Conservation (phyloP, 53 echinoderm and acorn worm genomes). For the Stichopus horrens region DNA sequence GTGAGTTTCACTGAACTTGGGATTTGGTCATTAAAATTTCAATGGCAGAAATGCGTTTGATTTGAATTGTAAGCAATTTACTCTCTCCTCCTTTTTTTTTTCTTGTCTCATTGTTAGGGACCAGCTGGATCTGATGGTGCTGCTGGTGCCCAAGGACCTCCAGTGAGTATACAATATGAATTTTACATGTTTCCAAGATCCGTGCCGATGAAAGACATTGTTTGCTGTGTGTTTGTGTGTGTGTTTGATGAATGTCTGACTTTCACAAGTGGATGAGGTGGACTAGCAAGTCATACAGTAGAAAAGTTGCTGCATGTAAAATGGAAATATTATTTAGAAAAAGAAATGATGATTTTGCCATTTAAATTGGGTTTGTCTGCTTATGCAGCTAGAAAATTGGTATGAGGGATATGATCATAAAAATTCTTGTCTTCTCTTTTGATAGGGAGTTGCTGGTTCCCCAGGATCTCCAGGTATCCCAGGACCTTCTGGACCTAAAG, state of each 20-base stretch:
- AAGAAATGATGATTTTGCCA: neutral
- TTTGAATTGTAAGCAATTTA: too few species aligned
- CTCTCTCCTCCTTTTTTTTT: neutral
- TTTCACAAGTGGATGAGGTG: too few species aligned
- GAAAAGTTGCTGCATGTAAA: neutral
- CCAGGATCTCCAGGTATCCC: slow-evolving; percentile 87
- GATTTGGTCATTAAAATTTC: too few species aligned
- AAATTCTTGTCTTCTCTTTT: neutral
- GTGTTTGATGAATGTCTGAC: too few species aligned
- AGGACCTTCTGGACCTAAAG: slow-evolving; percentile 77
- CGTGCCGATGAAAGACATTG: too few species aligned
- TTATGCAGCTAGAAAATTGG: too few species aligned
- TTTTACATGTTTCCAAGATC: too few species aligned
- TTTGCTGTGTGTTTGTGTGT: too few species aligned
- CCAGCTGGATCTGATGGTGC: slow-evolving; percentile 80
- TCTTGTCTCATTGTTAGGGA: slow-evolving; percentile 56
- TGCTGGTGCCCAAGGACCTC: slow-evolving; percentile 77
- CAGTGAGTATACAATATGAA: neutral
- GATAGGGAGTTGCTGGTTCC: slow-evolving; percentile 68
- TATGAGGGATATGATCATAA: neutral
- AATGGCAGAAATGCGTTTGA: too few species aligned
- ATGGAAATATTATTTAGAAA: too few species aligned
- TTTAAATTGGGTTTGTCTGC: neutral
- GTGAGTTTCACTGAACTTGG: too few species aligned
- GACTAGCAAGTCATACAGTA: neutral